phyloP scores from a whole-genome alignment of 2,113 vertebrate genomes.

The Cygnus atratus region DNA sequence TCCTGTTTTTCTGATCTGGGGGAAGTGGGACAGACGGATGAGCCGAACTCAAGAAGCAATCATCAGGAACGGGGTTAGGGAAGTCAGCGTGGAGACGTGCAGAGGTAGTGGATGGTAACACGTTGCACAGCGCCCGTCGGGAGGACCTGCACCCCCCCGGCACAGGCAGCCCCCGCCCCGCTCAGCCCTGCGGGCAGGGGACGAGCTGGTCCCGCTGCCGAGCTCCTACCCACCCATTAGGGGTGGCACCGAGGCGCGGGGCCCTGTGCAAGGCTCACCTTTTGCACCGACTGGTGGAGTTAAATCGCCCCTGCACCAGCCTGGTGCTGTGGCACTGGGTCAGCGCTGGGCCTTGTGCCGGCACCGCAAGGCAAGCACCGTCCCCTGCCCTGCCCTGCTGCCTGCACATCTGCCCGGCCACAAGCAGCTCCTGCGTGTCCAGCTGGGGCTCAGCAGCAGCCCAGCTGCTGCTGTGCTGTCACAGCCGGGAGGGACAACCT shows the following conservation, averaged over 20 bases:
- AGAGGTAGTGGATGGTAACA: background rate
- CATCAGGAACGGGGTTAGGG: background rate
- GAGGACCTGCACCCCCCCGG: background rate
- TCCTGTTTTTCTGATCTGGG: background rate
- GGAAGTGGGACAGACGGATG: background rate
- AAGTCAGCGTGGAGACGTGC: fast-evolving
- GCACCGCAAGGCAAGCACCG: background rate
- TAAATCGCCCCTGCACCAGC: background rate
- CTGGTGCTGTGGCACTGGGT: too few species aligned
- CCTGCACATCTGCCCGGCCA: fast-evolving
- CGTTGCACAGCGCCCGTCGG: fast-evolving
- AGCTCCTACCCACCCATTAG: background rate
- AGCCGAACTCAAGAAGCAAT: fast-evolving
- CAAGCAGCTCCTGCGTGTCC: fast-evolving
- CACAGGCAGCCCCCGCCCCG: fast-evolving
- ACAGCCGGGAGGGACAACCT: too few species aligned
- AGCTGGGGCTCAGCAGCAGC: background rate
- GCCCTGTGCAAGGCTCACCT: background rate
- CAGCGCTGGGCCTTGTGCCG: background rate
- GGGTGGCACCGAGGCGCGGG: fast-evolving
- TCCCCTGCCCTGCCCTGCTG: background rate
- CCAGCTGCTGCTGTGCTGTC: background rate
- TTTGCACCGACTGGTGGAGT: background rate
- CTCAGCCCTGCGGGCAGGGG: too few species aligned
- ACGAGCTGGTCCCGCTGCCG: fast-evolving